These are phyloP conservation scores for Hippocampus kuda DNA, from an alignment of 2,797 vertebrate species.

Conservation along the genomic window DNA sequence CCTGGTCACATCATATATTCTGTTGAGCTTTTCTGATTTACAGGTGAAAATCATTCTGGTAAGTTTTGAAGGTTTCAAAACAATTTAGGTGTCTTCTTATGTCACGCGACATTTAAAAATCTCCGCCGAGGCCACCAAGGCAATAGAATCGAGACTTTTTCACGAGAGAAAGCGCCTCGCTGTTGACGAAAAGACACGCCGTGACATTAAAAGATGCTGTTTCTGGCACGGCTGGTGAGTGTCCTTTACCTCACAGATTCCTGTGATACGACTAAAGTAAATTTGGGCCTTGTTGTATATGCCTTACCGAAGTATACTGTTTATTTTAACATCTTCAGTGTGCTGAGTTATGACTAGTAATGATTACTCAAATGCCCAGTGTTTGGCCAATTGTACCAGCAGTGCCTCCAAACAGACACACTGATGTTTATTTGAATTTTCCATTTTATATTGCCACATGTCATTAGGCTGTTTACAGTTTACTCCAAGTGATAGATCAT, in stretches of 20 bases:
- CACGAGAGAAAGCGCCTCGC: constrained; percentile 10
- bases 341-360: constrained; percentile 73
- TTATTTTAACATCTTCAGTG: constrained; percentile 72
- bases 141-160: constrained; percentile 29
- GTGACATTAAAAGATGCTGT: constrained; percentile 52
- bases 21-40: neutral
- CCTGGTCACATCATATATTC: constrained; percentile 11
- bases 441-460: constrained; percentile 77
- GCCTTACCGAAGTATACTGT: constrained; percentile 71
- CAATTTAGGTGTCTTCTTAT: constrained; percentile 32
- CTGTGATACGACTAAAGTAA: constrained; percentile 74
- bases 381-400: constrained; percentile 69
- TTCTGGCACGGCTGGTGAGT: constrained; percentile 55
- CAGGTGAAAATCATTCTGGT: constrained; percentile 26
- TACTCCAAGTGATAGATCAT: constrained; percentile 66
- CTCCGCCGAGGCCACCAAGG: constrained; percentile 41
- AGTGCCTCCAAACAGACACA: constrained; percentile 69
- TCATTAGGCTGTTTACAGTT: constrained; percentile 74
- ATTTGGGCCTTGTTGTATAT: constrained; percentile 72
- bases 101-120: constrained; percentile 41
- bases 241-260: constrained; percentile 68
- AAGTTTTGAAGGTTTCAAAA: constrained; percentile 24
- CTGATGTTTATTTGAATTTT: constrained; percentile 79
- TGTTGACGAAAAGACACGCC: constrained; percentile 40
- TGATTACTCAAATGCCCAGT: constrained; percentile 74